Evolutionary conservation across 1,140 invertebrate species (phyloP).

Genomic region (Palaemon carinicauda): DNA sequence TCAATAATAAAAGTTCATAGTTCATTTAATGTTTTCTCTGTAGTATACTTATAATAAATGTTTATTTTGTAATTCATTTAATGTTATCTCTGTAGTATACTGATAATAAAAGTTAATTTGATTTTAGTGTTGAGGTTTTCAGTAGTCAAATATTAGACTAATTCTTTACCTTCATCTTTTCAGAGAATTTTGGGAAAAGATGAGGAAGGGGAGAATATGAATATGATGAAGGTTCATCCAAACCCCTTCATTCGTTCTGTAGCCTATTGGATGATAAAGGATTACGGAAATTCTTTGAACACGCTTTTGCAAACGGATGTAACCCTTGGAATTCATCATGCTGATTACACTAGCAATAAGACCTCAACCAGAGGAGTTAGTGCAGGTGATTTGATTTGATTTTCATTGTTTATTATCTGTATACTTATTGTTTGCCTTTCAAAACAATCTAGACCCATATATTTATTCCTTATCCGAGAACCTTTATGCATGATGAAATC

Average conservation of each 20-base stretch:
- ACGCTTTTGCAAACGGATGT: constrained; percentile 81
- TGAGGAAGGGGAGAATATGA: constrained; percentile 69
- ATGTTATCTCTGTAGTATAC: neutral
- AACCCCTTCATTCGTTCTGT: constrained; percentile 98
- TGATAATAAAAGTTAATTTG: neutral
- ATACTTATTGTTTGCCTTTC: neutral
- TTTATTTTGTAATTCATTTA: too few species aligned
- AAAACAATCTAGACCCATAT: too few species aligned
- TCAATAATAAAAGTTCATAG: too few species aligned
- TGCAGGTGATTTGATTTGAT: neutral
- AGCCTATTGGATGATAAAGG: constrained; percentile 95
- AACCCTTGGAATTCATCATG: constrained; percentile 78
- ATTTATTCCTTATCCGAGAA: neutral
- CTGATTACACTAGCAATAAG: constrained; percentile 75
- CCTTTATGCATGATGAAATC: too few species aligned
- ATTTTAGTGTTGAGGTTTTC: neutral
- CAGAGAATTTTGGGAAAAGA: constrained; percentile 65
- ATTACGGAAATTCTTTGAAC: constrained; percentile 86
- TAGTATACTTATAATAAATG: too few species aligned
- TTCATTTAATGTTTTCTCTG: too few species aligned
- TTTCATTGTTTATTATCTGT: neutral
- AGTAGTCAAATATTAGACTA: neutral
- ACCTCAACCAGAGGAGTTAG: neutral
- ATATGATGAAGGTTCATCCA: constrained; percentile 79
- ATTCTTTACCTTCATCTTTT: neutral